Conservation (phyloP, 2,797 vertebrate genomes). For the Spondyliosoma cantharus region DNA sequence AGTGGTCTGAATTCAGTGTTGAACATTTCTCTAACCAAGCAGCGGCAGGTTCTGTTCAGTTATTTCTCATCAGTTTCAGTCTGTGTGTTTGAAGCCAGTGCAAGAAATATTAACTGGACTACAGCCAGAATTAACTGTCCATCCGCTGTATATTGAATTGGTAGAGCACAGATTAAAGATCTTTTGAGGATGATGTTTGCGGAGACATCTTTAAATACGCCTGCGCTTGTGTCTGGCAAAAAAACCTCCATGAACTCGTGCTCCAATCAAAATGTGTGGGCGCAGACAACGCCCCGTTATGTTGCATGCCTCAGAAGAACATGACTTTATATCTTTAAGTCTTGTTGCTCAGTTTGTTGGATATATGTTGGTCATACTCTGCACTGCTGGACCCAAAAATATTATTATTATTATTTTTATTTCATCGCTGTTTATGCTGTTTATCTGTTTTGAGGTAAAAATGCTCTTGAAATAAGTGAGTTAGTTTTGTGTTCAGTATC, state of each 20-base stretch:
- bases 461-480: too few relatives aligned
- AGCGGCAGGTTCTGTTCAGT: not conserved
- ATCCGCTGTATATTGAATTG: not conserved
- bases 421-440: too few relatives aligned
- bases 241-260: not conserved
- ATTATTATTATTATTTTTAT: too few relatives aligned
- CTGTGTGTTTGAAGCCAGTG: not conserved
- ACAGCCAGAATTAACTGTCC: constrained; percentile 11
- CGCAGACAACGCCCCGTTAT: not conserved
- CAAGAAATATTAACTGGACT: not conserved
- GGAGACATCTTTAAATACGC: not conserved
- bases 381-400: too few relatives aligned
- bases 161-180: not conserved
- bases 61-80: not conserved
- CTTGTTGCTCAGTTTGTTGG: not conserved
- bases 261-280: not conserved
- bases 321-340: not conserved
- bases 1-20: constrained; percentile 54
- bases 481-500: too few relatives aligned
- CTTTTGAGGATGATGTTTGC: not conserved
- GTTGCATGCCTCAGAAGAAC: not conserved
- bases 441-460: too few relatives aligned
- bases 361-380: not conserved
- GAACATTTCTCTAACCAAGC: not conserved
- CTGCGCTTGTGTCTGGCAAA: not conserved